Percentiles rank a stretch among this genome's conserved stretches.
phyloP scores from a whole-genome alignment of 64 coral and sea anemone genomes.

The Orbicella faveolata region DNA sequence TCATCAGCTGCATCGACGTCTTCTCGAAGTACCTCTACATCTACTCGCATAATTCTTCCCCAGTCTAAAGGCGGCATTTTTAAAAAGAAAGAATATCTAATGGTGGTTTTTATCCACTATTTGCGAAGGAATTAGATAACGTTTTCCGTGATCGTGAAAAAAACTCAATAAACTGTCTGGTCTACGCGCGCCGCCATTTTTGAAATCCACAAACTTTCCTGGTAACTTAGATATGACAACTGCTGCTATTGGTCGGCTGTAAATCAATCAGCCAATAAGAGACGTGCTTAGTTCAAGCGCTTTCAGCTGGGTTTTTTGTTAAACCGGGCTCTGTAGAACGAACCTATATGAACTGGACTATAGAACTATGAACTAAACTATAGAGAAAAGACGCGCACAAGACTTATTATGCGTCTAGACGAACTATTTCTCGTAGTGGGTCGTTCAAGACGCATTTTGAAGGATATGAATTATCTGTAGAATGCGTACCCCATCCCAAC shows the following conservation, averaged over 20 bases:
- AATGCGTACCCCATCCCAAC: no score
- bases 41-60: constrained; percentile 71
- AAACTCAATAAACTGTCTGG: no score
- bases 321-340: not conserved
- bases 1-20: constrained; percentile 80
- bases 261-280: not conserved
- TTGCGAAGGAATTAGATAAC: not conserved
- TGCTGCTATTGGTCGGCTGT: not conserved
- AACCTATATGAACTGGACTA: no score
- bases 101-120: not conserved
- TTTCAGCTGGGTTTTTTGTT: no score
- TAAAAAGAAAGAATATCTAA: not conserved
- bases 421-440: no score
- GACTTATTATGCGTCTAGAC: no score
- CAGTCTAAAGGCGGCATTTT: constrained; percentile 93
- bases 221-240: not conserved
- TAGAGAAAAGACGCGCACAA: no score
- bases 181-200: constrained; percentile 83
- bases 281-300: not conserved
- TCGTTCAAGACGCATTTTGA: no score
- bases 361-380: no score
- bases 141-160: not conserved
- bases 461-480: no score
- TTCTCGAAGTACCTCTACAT: constrained; percentile 60
- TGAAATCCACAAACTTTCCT: constrained; percentile 43